Percentiles rank a stretch among this genome's conserved stretches.
These are phyloP conservation scores for Craseonycteris thonglongyai DNA, from an alignment of 2,113 vertebrate species.

Conservation along the genomic window DNA sequence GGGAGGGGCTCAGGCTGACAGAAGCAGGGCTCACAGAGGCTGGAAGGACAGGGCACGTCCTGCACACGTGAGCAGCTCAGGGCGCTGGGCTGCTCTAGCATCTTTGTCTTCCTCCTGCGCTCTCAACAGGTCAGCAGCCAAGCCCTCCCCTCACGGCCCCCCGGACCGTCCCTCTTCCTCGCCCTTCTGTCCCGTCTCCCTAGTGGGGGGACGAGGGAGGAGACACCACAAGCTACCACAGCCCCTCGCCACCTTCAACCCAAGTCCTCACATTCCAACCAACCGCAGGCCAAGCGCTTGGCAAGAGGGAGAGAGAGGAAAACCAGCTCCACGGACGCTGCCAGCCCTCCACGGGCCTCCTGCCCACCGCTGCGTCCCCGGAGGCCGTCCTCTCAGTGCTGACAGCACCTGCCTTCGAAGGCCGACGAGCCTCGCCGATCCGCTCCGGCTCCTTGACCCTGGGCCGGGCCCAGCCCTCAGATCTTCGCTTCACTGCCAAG, in stretches of 20 bases:
- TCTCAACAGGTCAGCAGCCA: neutral
- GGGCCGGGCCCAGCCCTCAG: neutral
- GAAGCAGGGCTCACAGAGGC: neutral
- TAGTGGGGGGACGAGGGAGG: neutral
- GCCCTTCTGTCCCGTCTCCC: neutral
- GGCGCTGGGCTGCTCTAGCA: fast-evolving
- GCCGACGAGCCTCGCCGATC: neutral
- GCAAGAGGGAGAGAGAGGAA: neutral
- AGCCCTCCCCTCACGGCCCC: neutral
- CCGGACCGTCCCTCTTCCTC: neutral
- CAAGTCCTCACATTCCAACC: neutral
- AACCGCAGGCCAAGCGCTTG: neutral
- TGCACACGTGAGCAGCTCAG: neutral
- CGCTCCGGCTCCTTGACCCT: neutral
- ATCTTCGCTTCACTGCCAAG: neutral
- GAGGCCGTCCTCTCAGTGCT: conserved; percentile 32
- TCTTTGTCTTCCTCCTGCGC: neutral
- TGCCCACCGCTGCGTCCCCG: conserved; percentile 12
- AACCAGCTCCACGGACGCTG: neutral
- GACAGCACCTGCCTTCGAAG: conserved; percentile 51
- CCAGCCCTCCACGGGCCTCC: neutral
- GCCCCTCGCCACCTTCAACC: neutral
- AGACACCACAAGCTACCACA: neutral
- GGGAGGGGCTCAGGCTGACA: neutral
- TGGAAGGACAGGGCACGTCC: neutral